Conservation (phyloP, 2,113 vertebrate species). For the Myodes glareolus region DNA sequence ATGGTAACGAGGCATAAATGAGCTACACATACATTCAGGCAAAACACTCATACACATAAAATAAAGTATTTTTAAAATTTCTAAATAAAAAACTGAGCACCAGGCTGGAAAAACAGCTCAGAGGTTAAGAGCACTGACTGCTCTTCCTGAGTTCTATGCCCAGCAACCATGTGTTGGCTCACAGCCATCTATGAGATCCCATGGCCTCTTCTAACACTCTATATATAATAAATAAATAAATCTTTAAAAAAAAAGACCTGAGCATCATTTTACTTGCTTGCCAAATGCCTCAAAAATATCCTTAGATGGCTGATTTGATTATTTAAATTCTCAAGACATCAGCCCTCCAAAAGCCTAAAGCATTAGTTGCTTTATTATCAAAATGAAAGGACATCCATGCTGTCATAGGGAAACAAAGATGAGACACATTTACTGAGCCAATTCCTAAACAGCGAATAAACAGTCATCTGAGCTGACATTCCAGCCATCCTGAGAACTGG, state of each 20-base stretch:
- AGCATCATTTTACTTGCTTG: constrained; percentile 16
- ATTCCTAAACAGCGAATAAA: neutral
- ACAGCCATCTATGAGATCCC: too few species aligned
- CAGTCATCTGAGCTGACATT: neutral
- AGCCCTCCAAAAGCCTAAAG: neutral
- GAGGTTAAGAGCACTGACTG: too few species aligned
- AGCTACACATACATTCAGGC: neutral
- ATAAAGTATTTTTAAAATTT: neutral
- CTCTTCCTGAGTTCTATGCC: too few species aligned
- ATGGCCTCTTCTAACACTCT: too few species aligned
- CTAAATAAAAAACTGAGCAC: neutral
- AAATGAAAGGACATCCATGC: neutral
- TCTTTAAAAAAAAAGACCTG: neutral
- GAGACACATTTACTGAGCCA: neutral
- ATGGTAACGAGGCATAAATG: neutral
- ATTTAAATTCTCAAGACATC: neutral
- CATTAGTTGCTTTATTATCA: neutral
- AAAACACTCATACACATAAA: neutral
- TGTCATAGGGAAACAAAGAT: neutral
- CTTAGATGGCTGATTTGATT: neutral
- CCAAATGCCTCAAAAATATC: constrained; percentile 36
- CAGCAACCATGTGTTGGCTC: too few species aligned
- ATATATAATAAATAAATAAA: neutral
- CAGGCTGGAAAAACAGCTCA: neutral
- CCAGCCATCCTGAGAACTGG: neutral